Percentiles rank a stretch among this genome's conserved stretches.
phyloP scores from a whole-genome alignment of 2,113 vertebrate genomes.

The Amphiprion percula region DNA sequence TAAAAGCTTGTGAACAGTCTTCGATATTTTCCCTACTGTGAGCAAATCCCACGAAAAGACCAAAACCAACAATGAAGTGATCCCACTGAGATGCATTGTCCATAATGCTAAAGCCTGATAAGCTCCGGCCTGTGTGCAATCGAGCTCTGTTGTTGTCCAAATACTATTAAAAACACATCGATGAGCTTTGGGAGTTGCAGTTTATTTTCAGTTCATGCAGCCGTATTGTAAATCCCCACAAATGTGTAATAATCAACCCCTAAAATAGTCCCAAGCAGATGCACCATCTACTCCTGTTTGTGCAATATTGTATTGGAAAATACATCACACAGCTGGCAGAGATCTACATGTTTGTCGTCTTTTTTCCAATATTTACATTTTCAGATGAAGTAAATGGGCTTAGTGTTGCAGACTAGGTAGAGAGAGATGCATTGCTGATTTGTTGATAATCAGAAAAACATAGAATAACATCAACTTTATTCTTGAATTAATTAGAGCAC shows the following conservation, averaged over 20 bases:
- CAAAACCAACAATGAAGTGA: background rate
- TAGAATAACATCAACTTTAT: no score
- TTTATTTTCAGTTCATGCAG: background rate
- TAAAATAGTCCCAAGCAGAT: background rate
- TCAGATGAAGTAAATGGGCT: no score
- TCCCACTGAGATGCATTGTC: background rate
- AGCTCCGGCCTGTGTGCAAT: background rate
- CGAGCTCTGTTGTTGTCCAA: background rate
- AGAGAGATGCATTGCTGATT: no score
- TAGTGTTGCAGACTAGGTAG: no score
- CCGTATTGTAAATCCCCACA: background rate
- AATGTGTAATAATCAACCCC: background rate
- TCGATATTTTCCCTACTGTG: background rate
- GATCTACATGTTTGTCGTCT: no score
- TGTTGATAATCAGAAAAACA: no score
- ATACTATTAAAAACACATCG: background rate
- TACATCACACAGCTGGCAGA: no score
- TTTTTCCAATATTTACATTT: no score
- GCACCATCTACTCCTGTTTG: background rate
- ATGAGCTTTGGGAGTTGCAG: background rate
- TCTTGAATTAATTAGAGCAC: no score
- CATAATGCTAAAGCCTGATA: background rate
- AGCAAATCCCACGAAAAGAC: background rate
- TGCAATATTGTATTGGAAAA: no score
- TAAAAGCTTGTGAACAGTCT: background rate